phyloP scores from a whole-genome alignment of 2,113 vertebrate genomes.

The Prietella phreatophila region DNA sequence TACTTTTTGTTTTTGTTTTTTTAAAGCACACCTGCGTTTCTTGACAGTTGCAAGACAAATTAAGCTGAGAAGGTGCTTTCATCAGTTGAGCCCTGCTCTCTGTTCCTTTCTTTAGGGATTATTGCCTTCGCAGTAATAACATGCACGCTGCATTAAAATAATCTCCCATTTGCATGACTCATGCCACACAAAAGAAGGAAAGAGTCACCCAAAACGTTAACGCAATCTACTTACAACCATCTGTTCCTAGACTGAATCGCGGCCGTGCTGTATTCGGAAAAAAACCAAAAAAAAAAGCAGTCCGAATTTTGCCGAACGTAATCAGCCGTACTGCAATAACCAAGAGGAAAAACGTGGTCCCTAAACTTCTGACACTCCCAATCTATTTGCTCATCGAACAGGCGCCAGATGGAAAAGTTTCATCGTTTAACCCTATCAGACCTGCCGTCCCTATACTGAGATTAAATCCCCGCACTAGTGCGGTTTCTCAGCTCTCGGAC shows the following conservation, averaged over 20 bases:
- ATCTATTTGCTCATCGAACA: conserved; percentile 23
- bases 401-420: conserved; percentile 1
- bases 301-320: conserved; percentile 42
- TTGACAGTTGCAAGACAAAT: conserved; percentile 37
- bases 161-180: conserved; percentile 56
- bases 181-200: conserved; percentile 54
- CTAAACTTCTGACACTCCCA: conserved; percentile 29
- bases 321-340: conserved; percentile 21
- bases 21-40: conserved; percentile 4
- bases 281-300: conserved; percentile 15
- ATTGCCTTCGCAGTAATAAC: conserved; percentile 51
- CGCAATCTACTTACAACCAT: conserved; percentile 58
- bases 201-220: conserved; percentile 48
- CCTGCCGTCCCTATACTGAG: background rate
- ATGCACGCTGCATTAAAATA: conserved; percentile 58
- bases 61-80: conserved; percentile 37
- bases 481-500: background rate
- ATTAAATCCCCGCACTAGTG: background rate
- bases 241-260: conserved; percentile 54
- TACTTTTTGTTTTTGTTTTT: background rate
- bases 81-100: conserved; percentile 28
- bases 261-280: conserved; percentile 25
- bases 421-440: conserved; percentile 12
- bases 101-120: conserved; percentile 50
- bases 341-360: background rate